These are phyloP conservation scores for Felis chaus DNA, from an alignment of 2,113 vertebrate genomes.

Conservation along the genomic window DNA sequence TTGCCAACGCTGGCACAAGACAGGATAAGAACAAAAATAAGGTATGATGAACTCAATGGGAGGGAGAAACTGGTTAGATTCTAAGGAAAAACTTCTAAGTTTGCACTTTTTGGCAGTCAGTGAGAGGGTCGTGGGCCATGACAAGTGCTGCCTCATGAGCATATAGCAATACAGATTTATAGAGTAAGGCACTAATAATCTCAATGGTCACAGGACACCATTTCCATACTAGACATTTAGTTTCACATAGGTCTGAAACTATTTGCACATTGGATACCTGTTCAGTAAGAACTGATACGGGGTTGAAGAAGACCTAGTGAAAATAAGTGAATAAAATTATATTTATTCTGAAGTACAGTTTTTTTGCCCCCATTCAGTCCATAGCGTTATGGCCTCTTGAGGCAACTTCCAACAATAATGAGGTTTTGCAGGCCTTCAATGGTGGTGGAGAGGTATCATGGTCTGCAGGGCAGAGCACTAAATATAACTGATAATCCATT, in stretches of 20 bases:
- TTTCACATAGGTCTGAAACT: background rate
- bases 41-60: background rate
- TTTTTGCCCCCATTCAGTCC: background rate
- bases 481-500: background rate
- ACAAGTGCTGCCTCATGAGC: background rate
- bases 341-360: background rate
- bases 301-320: background rate
- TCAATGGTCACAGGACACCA: background rate
- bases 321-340: conserved; percentile 15
- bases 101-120: background rate
- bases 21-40: background rate
- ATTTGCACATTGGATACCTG: background rate
- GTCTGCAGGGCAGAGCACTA: background rate
- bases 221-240: background rate
- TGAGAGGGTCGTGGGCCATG: background rate
- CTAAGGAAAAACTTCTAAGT: background rate
- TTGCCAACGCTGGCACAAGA: background rate
- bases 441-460: background rate
- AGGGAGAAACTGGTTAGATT: background rate
- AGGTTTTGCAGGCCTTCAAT: background rate
- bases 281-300: background rate
- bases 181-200: background rate
- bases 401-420: background rate
- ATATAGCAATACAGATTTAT: no score
- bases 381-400: background rate